A percentile compares a stretch with the other conserved stretches of the same genome.
Evolutionary conservation across 2,888 invertebrate species (phyloP).

Genomic region (Poecilus cupreus): DNA sequence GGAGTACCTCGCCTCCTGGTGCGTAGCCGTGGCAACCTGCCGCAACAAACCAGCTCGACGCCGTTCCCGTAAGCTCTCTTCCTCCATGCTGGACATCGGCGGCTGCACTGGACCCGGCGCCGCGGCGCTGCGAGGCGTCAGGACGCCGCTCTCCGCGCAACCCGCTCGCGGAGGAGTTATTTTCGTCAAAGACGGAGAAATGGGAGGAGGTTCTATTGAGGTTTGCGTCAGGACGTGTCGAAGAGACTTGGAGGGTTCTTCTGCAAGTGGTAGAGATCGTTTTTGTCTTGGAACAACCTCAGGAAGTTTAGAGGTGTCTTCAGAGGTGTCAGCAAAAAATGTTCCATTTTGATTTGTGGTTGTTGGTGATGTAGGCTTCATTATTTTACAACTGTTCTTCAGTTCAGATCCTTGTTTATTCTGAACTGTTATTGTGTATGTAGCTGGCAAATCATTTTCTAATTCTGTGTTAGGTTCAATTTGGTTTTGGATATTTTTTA

Average conservation of each 20-base stretch:
- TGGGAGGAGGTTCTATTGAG: neutral
- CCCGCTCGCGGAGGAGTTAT: no score
- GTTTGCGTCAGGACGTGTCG: neutral
- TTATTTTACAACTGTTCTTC: neutral
- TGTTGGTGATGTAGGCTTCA: neutral
- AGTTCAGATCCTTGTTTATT: neutral
- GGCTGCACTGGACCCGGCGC: neutral
- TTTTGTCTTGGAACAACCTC: no score
- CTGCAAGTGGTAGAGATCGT: no score
- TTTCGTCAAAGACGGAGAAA: no score
- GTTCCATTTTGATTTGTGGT: neutral
- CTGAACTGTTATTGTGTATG: neutral
- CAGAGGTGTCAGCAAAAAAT: no score
- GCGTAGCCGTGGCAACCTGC: neutral
- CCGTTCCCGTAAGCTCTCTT: neutral
- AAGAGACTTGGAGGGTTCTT: neutral
- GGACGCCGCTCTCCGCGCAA: neutral
- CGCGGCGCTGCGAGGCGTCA: neutral
- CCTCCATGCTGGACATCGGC: conserved; percentile 13
- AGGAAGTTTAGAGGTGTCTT: no score
- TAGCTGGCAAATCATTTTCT: neutral
- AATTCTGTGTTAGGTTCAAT: neutral
- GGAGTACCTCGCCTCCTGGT: neutral
- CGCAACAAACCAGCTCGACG: neutral
- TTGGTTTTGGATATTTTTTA: neutral